Percentiles rank a stretch among this genome's conserved stretches.
Evolutionary conservation across 1,140 invertebrate genomes (phyloP).

Genomic region (Drosophila athabasca): DNA sequence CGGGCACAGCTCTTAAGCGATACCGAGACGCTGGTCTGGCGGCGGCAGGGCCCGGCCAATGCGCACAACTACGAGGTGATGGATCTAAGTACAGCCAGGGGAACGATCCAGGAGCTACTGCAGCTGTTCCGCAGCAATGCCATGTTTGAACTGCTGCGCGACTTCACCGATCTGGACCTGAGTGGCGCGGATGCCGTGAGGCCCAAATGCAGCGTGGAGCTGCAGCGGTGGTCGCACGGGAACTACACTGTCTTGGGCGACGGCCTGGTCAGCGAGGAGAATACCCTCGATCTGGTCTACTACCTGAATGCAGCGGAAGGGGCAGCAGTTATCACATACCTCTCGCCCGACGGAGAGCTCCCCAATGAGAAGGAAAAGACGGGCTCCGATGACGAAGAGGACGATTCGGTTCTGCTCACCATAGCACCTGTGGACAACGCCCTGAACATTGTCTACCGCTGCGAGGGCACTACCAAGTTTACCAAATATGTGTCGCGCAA

Average conservation of each 20-base stretch:
- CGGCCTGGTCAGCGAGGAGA: conserved; percentile 81
- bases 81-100: conserved; percentile 82
- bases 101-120: conserved; percentile 83
- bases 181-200: conserved; percentile 73
- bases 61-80: conserved; percentile 86
- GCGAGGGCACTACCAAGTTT: conserved; percentile 86
- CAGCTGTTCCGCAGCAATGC: conserved; percentile 85
- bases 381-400: conserved; percentile 42
- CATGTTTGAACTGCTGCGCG: conserved; percentile 86
- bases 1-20: conserved; percentile 83
- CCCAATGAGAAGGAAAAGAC: conserved; percentile 21
- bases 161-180: conserved; percentile 88
- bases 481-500: conserved; percentile 86
- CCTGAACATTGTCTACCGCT: conserved; percentile 88
- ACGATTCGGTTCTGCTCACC: conserved; percentile 82
- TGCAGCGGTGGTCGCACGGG: conserved; percentile 88
- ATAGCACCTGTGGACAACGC: conserved; percentile 86
- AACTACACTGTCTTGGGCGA: conserved; percentile 85
- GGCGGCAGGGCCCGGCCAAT: conserved; percentile 86
- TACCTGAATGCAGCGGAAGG: conserved; percentile 85
- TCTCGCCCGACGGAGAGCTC: conserved; percentile 84
- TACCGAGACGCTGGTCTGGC: conserved; percentile 84
- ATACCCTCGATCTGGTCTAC: conserved; percentile 86
- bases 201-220: conserved; percentile 85
- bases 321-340: conserved; percentile 84